These are phyloP conservation scores for Drosophila kohkoa DNA, from an alignment of 1,140 invertebrate genomes.

Conservation along the genomic window DNA sequence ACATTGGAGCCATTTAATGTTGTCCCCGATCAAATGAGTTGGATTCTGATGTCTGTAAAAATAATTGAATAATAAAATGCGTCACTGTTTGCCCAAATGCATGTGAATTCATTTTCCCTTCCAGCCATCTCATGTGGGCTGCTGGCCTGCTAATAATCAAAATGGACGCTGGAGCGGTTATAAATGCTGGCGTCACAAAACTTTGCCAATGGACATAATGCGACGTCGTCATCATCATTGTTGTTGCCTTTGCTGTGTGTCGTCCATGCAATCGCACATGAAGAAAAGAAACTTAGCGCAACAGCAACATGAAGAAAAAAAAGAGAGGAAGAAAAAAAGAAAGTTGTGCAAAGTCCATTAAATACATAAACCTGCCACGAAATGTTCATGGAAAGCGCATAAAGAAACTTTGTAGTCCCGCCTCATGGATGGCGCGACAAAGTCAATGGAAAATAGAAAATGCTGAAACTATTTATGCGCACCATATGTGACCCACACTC, in stretches of 20 bases:
- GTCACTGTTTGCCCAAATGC: constrained; percentile 35
- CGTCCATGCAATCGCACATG: constrained; percentile 18
- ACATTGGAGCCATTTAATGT: constrained; percentile 10
- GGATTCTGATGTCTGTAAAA: constrained; percentile 38
- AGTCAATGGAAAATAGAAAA: constrained; percentile 66
- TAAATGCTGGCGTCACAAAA: constrained; percentile 78
- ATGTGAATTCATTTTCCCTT: constrained; percentile 7
- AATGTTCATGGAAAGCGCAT: constrained; percentile 83
- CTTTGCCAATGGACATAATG: constrained; percentile 79
- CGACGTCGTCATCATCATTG: constrained; percentile 49
- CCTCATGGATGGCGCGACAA: constrained; percentile 39
- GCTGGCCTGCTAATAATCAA: constrained; percentile 71
- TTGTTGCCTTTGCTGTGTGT: constrained; percentile 13
- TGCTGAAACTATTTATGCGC: constrained; percentile 73
- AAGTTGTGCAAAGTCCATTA: constrained; percentile 81
- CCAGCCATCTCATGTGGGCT: not conserved
- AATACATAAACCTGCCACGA: constrained; percentile 83
- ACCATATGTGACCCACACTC: constrained; percentile 72
- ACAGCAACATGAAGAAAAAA: constrained; percentile 36
- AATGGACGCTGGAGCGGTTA: constrained; percentile 70
- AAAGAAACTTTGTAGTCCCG: constrained; percentile 75
- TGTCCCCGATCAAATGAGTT: constrained; percentile 40
- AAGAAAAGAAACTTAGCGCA: constrained; percentile 37
- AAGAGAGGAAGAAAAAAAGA: constrained; percentile 18
- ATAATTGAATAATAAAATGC: constrained; percentile 66